These are phyloP conservation scores for Rhadina sibilatrix DNA, from an alignment of 2,113 vertebrate species.

Conservation along the genomic window DNA sequence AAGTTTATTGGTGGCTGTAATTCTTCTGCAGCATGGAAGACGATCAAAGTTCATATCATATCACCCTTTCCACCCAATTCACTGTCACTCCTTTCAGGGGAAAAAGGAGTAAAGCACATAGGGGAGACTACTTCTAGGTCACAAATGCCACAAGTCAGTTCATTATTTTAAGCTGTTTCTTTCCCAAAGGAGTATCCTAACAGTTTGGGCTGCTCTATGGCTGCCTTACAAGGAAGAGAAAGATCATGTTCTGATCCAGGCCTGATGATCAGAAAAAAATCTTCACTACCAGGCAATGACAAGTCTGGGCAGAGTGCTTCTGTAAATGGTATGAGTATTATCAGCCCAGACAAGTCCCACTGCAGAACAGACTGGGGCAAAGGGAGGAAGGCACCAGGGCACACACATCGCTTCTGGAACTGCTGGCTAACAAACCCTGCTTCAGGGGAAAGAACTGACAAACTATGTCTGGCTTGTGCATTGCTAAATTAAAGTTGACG, in stretches of 20 bases:
- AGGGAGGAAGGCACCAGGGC: background rate
- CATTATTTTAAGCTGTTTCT: background rate
- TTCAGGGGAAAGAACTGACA: background rate
- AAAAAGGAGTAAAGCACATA: background rate
- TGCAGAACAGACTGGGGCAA: background rate
- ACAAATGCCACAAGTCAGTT: background rate
- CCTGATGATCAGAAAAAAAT: background rate
- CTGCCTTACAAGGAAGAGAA: background rate
- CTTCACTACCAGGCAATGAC: background rate
- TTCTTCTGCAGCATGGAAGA: background rate
- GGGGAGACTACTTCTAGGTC: background rate
- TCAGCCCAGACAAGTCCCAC: background rate
- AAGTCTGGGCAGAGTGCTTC: background rate
- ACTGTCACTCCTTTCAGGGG: background rate
- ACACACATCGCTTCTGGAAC: background rate
- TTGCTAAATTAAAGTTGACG: conserved; percentile 19
- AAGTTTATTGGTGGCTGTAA: background rate
- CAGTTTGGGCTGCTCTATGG: background rate
- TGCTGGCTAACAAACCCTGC: background rate
- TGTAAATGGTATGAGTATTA: background rate
- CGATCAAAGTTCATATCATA: background rate
- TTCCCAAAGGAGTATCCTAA: background rate
- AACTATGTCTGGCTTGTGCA: background rate
- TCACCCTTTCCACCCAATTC: background rate
- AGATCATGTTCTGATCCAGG: background rate